A percentile compares a stretch with the other conserved stretches of the same genome.
Evolutionary conservation across 2,113 vertebrate genomes (phyloP).

Genomic region (Fukomys damarensis): DNA sequence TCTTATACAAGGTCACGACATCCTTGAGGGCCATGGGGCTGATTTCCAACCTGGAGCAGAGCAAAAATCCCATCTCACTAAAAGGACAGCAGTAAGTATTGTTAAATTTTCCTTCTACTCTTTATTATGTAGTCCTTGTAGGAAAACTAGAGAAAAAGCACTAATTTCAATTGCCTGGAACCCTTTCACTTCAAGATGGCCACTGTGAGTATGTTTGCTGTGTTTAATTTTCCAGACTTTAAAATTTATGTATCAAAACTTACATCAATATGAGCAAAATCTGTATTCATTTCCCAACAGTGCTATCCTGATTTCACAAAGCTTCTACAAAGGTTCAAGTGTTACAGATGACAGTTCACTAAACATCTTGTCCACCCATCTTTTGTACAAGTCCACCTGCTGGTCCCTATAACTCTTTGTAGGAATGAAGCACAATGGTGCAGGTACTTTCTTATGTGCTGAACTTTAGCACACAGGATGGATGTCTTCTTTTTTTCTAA

Average conservation of each 20-base stretch:
- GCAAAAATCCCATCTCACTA: too few species aligned
- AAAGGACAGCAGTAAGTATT: not conserved
- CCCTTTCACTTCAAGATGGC: not conserved
- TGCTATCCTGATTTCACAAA: not conserved
- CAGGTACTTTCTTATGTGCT: not conserved
- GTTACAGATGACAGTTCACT: not conserved
- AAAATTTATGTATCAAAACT: not conserved
- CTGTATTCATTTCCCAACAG: conserved; percentile 21
- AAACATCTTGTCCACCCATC: not conserved
- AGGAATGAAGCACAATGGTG: not conserved
- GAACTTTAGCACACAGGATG: not conserved
- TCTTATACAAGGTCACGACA: not conserved
- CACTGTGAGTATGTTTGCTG: not conserved
- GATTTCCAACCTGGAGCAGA: not conserved
- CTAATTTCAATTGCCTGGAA: not conserved
- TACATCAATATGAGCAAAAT: not conserved
- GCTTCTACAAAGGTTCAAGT: not conserved
- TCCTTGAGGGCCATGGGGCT: not conserved
- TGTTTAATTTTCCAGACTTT: conserved; percentile 22
- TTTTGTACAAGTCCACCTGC: not conserved
- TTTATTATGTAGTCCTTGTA: not conserved
- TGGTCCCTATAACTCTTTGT: not conserved
- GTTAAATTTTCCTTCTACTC: not conserved
- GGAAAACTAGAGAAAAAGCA: not conserved
- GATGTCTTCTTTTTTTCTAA: not conserved